Conservation (phyloP, 2,888 invertebrate species). For the Horisme vitalbata region DNA sequence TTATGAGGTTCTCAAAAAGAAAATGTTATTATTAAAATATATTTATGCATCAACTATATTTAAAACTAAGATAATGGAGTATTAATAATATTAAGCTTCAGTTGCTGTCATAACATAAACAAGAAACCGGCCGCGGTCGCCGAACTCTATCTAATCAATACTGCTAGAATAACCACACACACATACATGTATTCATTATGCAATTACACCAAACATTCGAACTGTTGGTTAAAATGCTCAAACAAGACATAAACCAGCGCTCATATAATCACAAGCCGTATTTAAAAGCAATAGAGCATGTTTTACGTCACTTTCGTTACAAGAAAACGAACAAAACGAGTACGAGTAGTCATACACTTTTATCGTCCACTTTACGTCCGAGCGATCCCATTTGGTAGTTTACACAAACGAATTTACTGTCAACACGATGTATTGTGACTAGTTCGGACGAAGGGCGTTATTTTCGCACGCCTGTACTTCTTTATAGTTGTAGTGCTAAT, state of each 20-base stretch:
- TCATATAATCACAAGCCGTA: conserved; percentile 3
- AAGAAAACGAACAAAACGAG: conserved; percentile 16
- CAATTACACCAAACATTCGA: conserved; percentile 12
- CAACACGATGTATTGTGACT: conserved; percentile 18
- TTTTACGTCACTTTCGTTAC: conserved; percentile 1
- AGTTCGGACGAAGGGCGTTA: conserved; percentile 11
- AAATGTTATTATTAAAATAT: too few species aligned
- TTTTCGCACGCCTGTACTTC: conserved; percentile 9
- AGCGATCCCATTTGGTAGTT: conserved; percentile 25
- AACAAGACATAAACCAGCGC: conserved; percentile 2
- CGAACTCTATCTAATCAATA: conserved; percentile 1
- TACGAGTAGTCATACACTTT: conserved; percentile 21
- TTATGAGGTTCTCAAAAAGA: too few species aligned
- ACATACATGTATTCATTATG: conserved; percentile 4
- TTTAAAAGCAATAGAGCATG: conserved; percentile 12
- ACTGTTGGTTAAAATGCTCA: conserved; percentile 10
- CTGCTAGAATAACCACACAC: not conserved
- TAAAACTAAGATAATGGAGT: too few species aligned
- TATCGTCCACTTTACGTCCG: conserved; percentile 26
- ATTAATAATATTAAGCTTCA: too few species aligned
- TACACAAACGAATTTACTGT: conserved; percentile 28
- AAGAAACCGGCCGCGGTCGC: too few species aligned
- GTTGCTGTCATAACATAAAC: too few species aligned
- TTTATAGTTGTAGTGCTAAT: conserved; percentile 26
- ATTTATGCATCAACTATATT: too few species aligned